A percentile compares a stretch with the other conserved stretches of the same genome.
Evolutionary conservation across 2,797 vertebrate genomes (phyloP).

Genomic region (Amazona ochrocephala): DNA sequence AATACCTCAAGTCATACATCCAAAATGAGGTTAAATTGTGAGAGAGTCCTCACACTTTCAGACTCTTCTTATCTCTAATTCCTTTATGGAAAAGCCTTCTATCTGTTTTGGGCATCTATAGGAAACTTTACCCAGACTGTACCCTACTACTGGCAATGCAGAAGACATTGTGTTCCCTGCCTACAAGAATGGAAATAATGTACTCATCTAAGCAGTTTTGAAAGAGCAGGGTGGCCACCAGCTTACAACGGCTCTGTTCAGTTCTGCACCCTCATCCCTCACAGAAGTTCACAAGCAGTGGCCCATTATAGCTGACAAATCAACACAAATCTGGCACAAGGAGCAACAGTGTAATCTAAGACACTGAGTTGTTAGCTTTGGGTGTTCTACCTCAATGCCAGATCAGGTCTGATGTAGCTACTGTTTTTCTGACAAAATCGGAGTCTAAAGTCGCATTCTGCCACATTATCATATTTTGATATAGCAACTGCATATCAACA

Average conservation of each 20-base stretch:
- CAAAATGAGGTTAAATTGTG: background rate
- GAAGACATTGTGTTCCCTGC: background rate
- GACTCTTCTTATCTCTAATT: background rate
- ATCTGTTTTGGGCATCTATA: background rate
- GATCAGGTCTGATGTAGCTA: background rate
- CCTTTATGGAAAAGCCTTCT: background rate
- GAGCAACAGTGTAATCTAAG: background rate
- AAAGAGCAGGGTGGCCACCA: background rate
- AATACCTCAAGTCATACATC: background rate
- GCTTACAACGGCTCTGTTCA: rapidly evolving
- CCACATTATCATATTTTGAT: background rate
- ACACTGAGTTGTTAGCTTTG: background rate
- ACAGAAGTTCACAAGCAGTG: background rate
- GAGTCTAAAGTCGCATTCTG: background rate
- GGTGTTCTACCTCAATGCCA: background rate
- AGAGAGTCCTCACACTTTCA: background rate
- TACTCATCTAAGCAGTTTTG: background rate
- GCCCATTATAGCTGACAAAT: background rate
- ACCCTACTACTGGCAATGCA: background rate
- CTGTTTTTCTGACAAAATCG: background rate
- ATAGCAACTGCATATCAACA: background rate
- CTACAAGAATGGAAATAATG: background rate
- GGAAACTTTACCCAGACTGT: background rate
- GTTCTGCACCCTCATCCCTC: background rate
- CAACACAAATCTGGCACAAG: background rate